Conservation (phyloP, 2,888 invertebrate genomes). For the Zaprionus obscuricornis region DNA sequence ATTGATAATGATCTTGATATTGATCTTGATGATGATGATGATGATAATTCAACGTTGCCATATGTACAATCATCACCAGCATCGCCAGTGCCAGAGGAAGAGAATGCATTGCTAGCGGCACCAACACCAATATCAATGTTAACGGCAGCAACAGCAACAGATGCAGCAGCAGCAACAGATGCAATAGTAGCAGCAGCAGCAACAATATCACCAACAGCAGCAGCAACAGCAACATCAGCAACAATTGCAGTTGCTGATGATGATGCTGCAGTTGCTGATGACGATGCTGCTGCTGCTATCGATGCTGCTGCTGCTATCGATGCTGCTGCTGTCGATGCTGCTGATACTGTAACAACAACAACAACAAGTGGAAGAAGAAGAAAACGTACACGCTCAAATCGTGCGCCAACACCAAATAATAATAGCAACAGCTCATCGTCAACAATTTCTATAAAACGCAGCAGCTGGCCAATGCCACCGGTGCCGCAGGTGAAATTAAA, state of each 20-base stretch:
- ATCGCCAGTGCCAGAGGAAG: too few relatives aligned
- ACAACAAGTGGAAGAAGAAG: too few relatives aligned
- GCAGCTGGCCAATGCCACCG: neutral
- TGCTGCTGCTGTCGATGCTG: neutral
- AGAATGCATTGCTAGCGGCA: too few relatives aligned
- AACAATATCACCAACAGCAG: neutral
- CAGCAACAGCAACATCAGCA: neutral
- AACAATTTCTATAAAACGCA: too few relatives aligned
- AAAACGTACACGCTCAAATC: too few relatives aligned
- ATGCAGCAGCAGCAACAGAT: neutral
- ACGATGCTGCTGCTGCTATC: neutral
- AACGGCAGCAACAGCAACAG: neutral
- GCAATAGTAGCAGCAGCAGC: neutral
- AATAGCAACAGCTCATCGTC: too few relatives aligned
- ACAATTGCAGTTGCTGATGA: neutral
- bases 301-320: neutral
- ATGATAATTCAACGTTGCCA: too few relatives aligned
- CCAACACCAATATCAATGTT: too few relatives aligned
- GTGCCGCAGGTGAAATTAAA: constrained; percentile 18
- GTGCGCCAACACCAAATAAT: too few relatives aligned
- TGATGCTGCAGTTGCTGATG: neutral
- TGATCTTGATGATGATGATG: too few relatives aligned
- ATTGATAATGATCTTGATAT: neutral
- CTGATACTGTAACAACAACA: too few relatives aligned
- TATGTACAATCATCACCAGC: too few relatives aligned